These are phyloP conservation scores for Schizopygopsis pylzovi DNA, from an alignment of 2,797 vertebrate species.

Conservation along the genomic window DNA sequence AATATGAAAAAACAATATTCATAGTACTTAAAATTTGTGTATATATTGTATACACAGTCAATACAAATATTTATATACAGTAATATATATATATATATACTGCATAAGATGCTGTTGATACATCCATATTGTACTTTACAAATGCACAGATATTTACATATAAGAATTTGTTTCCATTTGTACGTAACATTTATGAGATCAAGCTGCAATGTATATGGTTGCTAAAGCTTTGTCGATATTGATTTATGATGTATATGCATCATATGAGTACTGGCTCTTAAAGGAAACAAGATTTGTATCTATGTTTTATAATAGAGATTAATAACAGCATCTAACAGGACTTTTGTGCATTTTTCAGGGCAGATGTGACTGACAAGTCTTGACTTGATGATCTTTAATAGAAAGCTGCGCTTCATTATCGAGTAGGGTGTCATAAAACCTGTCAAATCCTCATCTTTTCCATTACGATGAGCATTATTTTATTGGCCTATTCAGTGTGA, in stretches of 20 bases:
- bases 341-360: constrained; percentile 3
- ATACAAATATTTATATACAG: too few species aligned
- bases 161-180: background rate
- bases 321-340: background rate
- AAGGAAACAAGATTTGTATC: background rate
- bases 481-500: constrained; percentile 41
- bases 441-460: background rate
- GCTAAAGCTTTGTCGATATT: background rate
- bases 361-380: constrained; percentile 32
- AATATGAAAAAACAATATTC: too few species aligned
- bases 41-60: too few species aligned
- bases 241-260: background rate
- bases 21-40: too few species aligned
- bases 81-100: background rate
- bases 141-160: background rate
- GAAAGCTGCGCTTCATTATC: constrained; percentile 49
- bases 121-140: background rate
- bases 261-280: background rate
- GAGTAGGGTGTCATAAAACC: constrained; percentile 45
- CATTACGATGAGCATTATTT: constrained; percentile 29
- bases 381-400: constrained; percentile 48
- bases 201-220: background rate
- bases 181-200: background rate
- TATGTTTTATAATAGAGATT: background rate
- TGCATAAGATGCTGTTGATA: background rate